A percentile compares a stretch with the other conserved stretches of the same genome.
These are phyloP conservation scores for Tigriopus japonicus DNA, from an alignment of 1,140 invertebrate species.

Conservation along the genomic window DNA sequence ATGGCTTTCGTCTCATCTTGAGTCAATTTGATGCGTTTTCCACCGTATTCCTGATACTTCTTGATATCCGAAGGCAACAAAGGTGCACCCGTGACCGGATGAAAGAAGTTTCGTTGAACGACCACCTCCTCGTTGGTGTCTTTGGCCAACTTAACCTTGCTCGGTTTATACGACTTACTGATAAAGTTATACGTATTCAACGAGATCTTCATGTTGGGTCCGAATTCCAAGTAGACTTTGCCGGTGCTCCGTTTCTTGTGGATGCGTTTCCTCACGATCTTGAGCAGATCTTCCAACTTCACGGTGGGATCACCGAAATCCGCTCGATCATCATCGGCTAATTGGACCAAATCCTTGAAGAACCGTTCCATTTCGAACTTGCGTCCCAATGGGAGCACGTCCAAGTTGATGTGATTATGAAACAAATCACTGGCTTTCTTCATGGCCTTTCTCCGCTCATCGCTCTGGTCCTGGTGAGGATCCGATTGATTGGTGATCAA, in stretches of 20 bases:
- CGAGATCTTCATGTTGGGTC: not conserved
- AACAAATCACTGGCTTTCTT: slow-evolving; percentile 6
- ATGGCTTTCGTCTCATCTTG: not conserved
- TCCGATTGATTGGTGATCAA: not conserved
- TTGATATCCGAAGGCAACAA: not conserved
- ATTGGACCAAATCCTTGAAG: not conserved
- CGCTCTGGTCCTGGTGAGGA: not conserved
- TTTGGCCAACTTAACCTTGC: not conserved
- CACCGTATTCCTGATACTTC: slow-evolving; percentile 5
- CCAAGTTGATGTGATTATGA: not conserved
- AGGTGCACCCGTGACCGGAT: slow-evolving; percentile 3
- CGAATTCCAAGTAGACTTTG: not conserved
- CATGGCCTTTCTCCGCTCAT: not conserved
- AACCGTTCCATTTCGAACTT: not conserved
- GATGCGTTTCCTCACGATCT: not conserved
- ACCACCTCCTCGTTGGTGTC: slow-evolving; percentile 7
- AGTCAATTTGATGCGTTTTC: not conserved
- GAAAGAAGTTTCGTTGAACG: not conserved
- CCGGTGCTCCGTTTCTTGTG: slow-evolving; percentile 1
- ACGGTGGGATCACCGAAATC: not conserved
- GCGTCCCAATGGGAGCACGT: not conserved
- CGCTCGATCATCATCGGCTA: slow-evolving; percentile 3
- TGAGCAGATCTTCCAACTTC: not conserved
- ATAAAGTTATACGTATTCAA: slow-evolving; percentile 7
- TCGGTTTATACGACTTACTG: not conserved